Base-by-base conservation (phyloP, 30 jellyfish, hydroid and myxozoan genomes). In the Hydractinia symbiolongicarpus region DNA sequence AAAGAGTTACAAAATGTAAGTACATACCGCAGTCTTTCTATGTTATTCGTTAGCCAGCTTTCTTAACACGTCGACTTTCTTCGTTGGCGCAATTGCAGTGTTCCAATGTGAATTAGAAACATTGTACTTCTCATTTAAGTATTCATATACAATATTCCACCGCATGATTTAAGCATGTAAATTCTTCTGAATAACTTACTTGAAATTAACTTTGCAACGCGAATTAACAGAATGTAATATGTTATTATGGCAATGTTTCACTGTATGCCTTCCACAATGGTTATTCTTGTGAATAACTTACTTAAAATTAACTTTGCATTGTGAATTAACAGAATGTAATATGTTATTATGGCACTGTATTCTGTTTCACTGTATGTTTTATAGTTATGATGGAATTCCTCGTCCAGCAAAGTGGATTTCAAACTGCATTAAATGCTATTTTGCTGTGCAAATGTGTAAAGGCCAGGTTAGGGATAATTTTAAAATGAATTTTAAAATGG, bases 1-100 rank as follows among this genome's bases (percentile, higher is more conserved):
- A 91, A 67, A 86, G 98, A 74, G 89, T 91, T 5, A 73, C 95
- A 15, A 70, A 90, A 61, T 91, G 98, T 91, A 78, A 83, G 83
- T 17, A 21, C 7, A 5, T n/a, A 5, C 61, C 15, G 5, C 5
- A 16, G 20, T 21, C 5, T 21, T n/a, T 6, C 5, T 71, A n/a
- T 5, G 7, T 8, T 5, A 73, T 49, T 17, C 64, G 50, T 73
- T 49, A 5, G 61, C 5, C 40, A 44, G 13, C 17, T 52, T 72
- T 72, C 72, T 7, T 19, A 72, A 49, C n/a, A 72, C 67, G 81
- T 9, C 5, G 10, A 9, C 55, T 79, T 44, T 19, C 87, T 17
- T 62, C n/a, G n/a, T n/a, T n/a, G n/a, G n/a, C n/a, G n/a, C n/a
- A n/a, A n/a, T n/a, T n/a, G n/a, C n/a, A n/a, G n/a, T n/a, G n/a